A percentile compares a stretch with the other conserved stretches of the same genome.
Evolutionary conservation across 2,797 vertebrate species (phyloP).

Genomic region (Amphiprion clarkii): DNA sequence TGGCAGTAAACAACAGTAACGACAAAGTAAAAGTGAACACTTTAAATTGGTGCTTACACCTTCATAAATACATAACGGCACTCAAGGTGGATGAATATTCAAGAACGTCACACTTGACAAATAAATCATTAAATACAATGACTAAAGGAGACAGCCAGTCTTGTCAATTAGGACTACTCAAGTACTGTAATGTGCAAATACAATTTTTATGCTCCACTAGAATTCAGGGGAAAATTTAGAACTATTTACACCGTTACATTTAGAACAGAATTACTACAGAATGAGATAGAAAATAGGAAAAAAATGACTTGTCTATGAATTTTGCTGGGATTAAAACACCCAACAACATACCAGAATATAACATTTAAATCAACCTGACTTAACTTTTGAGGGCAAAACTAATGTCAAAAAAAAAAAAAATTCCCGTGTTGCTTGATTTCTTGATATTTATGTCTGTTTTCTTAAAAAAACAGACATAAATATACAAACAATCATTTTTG

Average conservation of each 20-base stretch:
- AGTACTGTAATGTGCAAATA: background rate
- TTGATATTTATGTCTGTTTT: too few species aligned
- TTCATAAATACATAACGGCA: slow-evolving; percentile 1
- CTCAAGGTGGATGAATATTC: background rate
- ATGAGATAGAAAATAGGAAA: background rate
- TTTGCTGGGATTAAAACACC: too few species aligned
- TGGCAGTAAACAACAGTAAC: slow-evolving; percentile 31
- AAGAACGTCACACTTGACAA: background rate
- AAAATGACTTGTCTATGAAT: too few species aligned
- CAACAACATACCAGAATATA: too few species aligned
- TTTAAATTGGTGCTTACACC: background rate
- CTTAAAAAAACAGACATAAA: too few species aligned
- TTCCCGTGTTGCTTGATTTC: too few species aligned
- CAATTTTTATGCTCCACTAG: background rate
- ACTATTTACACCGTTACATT: background rate
- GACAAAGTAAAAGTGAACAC: background rate
- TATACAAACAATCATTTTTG: background rate
- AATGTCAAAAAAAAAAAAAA: too few species aligned
- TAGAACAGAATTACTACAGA: background rate
- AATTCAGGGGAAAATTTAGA: background rate
- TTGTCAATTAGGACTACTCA: background rate
- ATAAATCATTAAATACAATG: slow-evolving; percentile 1
- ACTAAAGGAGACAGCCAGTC: background rate
- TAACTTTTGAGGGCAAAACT: too few species aligned
- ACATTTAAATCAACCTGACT: too few species aligned